phyloP scores from a whole-genome alignment of 2,113 vertebrate genomes.

The Centropristis striata region DNA sequence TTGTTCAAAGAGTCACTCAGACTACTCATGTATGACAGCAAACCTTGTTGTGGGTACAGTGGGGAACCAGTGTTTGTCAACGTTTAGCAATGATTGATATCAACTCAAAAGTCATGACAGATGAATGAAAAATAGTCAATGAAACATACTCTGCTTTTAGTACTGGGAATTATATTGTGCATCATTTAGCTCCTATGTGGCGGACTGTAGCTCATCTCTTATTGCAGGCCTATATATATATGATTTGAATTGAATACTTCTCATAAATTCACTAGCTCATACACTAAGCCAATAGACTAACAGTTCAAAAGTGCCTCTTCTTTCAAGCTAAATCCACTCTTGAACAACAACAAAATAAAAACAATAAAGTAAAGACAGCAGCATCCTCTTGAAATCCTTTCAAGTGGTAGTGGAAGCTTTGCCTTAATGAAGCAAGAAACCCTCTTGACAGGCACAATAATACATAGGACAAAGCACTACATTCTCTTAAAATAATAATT shows the following conservation, averaged over 20 bases:
- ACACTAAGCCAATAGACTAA: conserved; percentile 1
- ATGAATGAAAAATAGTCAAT: conserved; percentile 3
- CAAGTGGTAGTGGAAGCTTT: conserved; percentile 12
- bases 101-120: conserved; percentile 15
- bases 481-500: conserved; percentile 43
- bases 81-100: conserved; percentile 52
- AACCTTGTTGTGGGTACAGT: conserved; percentile 26
- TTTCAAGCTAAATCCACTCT: conserved; percentile 10
- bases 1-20: conserved; percentile 45
- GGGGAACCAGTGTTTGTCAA: conserved; percentile 37
- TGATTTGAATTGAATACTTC: neutral
- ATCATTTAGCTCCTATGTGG: neutral
- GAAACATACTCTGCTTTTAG: neutral
- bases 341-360: neutral
- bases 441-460: conserved; percentile 38
- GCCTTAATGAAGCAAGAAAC: conserved; percentile 44
- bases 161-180: neutral
- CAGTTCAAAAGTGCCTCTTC: neutral
- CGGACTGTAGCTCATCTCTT: no score
- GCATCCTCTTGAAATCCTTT: conserved; percentile 13
- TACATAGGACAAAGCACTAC: conserved; percentile 18
- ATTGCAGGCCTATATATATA: neutral
- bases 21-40: conserved; percentile 48
- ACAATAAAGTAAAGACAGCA: conserved; percentile 1
- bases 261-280: neutral